Base-by-base conservation (phyloP, 1,140 invertebrate genomes). In the Drosophila quadrilineata region DNA sequence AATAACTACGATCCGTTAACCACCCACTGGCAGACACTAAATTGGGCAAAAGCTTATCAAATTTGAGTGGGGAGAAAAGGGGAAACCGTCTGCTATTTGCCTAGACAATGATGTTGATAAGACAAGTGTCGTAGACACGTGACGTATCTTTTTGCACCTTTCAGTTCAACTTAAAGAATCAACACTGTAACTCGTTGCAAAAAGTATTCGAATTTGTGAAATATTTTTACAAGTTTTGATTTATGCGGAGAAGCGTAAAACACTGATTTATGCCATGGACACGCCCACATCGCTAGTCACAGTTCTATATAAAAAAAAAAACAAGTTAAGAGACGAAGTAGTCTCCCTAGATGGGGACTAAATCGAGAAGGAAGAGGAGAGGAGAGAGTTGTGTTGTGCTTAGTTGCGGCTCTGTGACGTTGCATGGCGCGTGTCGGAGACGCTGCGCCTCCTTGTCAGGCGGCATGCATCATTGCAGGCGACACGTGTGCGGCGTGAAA, bases 401-500 rank as follows among this genome's bases (percentile, higher is more conserved):
- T 22, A 36, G 49, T 28, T 28, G 35, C 26, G 26, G n/a, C 10
- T 36, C 1, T 49, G 50, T 46, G 46, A 6, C 22, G 49, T n/a
- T 22, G 49, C 28, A 43, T 69, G 65, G 28, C 53, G 69, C 58
- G 69, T 69, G 63, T 60, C 58, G 29, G n/a, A 24, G 33, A 21
- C 26, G 38, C 50, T 10, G 43, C 29, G 17, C 58, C 63, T 64
- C 49, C 40, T 36, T 29, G 28, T 50, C 31, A 28, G 35, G 16
- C 21, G 59, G 26, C 8, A 54, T 38, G 73, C 52, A 56, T 59
- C 69, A 70, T 77, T 65, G 70, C 6, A 22, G 3, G 40, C 63
- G 77, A 82, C 77, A 82, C 77, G 77, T 82, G 77, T 80, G 73
- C 58, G 76, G 63, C 64, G 76, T 59, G 66, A 79, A 79, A 35